These are phyloP conservation scores for Ectobius pallidus DNA, from an alignment of 2,888 invertebrate genomes.

Conservation along the genomic window DNA sequence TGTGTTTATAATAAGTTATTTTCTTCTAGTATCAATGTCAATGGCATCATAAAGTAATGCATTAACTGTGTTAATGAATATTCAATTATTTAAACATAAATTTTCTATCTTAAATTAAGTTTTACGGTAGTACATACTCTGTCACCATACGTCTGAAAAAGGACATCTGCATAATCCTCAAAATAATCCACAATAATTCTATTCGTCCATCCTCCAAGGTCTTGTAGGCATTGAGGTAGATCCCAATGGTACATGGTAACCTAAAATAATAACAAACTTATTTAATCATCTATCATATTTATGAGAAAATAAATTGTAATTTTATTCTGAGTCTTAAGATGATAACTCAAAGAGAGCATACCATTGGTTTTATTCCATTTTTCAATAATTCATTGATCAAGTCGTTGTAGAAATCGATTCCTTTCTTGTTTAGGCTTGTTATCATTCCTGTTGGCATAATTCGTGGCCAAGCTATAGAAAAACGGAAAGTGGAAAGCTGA, in stretches of 20 bases:
- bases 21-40: too few relatives aligned
- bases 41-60: too few relatives aligned
- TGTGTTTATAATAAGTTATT: too few relatives aligned
- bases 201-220: slow-evolving; percentile 70
- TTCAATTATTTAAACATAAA: too few relatives aligned
- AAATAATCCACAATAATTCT: slow-evolving; percentile 68
- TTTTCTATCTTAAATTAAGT: too few relatives aligned
- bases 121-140: slow-evolving; percentile 46
- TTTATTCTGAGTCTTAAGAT: too few relatives aligned
- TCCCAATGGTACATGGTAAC: slow-evolving; percentile 55
- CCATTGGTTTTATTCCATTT: background rate
- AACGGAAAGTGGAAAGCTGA: background rate
- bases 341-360: too few relatives aligned
- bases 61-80: too few relatives aligned
- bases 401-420: slow-evolving; percentile 5
- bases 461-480: background rate
- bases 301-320: too few relatives aligned
- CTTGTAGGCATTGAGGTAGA: slow-evolving; percentile 55
- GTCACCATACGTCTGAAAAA: slow-evolving; percentile 59
- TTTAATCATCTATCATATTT: too few relatives aligned
- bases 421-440: background rate
- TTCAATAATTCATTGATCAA: background rate
- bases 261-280: too few relatives aligned
- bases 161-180: slow-evolving; percentile 65
- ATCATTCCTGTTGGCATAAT: background rate